Evolutionary conservation across 2,888 invertebrate genomes (phyloP).

Genomic region (Philereme transversata): DNA sequence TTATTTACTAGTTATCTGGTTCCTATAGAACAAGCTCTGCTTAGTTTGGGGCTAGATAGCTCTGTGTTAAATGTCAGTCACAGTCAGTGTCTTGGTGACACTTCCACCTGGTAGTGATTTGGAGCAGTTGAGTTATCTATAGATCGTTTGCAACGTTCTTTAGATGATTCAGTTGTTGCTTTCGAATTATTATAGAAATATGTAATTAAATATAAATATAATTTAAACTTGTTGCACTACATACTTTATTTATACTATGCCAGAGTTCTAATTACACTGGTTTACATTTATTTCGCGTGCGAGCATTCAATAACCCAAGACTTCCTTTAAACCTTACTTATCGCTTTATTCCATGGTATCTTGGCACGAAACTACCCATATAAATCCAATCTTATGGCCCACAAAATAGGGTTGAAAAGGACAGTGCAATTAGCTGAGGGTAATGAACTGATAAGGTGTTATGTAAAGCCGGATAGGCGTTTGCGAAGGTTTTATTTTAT

Average conservation of each 20-base stretch:
- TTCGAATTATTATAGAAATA: too few species aligned
- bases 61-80: too few species aligned
- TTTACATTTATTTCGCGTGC: slow-evolving; percentile 38
- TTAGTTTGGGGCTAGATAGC: too few species aligned
- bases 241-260: slow-evolving; percentile 4
- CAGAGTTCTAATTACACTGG: slow-evolving; percentile 30
- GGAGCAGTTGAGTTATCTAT: too few species aligned
- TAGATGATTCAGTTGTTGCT: too few species aligned
- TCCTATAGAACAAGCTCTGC: too few species aligned
- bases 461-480: slow-evolving; percentile 30
- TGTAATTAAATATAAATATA: too few species aligned
- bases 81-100: too few species aligned
- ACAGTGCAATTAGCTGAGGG: slow-evolving; percentile 10
- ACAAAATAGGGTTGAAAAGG: slow-evolving; percentile 21
- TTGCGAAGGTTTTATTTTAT: slow-evolving; percentile 14
- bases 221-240: too few species aligned
- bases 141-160: too few species aligned
- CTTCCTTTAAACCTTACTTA: slow-evolving; percentile 37
- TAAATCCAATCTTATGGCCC: slow-evolving; percentile 14
- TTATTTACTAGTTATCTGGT: too few species aligned
- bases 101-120: too few species aligned
- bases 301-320: slow-evolving; percentile 37
- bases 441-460: slow-evolving; percentile 37
- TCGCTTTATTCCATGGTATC: slow-evolving; percentile 36
- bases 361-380: slow-evolving; percentile 26